phyloP scores from a whole-genome alignment of 2,113 vertebrate species.

The Columba janthina region DNA sequence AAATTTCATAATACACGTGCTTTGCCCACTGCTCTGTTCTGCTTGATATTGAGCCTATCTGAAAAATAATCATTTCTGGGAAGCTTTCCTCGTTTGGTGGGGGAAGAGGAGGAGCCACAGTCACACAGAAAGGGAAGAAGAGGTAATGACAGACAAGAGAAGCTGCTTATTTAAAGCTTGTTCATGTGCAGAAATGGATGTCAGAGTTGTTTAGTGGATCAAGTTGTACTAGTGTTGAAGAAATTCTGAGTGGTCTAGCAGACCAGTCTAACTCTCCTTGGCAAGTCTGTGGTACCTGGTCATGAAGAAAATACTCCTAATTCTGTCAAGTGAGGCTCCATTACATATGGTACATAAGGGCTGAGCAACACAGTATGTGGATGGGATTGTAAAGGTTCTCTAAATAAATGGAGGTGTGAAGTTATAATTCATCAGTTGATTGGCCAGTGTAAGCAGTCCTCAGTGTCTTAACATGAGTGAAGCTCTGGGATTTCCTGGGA shows the following conservation, averaged over 20 bases:
- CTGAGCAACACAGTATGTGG: neutral
- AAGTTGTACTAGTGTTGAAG: neutral
- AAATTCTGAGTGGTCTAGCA: neutral
- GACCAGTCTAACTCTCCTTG: neutral
- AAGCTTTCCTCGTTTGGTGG: neutral
- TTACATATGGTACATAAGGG: neutral
- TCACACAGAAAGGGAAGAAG: neutral
- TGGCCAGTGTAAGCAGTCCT: neutral
- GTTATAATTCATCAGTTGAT: neutral
- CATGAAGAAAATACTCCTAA: neutral
- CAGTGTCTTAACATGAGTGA: rapidly evolving
- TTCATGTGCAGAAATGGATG: neutral
- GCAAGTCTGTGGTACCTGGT: neutral
- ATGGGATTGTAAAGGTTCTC: neutral
- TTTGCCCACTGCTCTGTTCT: neutral
- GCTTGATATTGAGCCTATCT: neutral
- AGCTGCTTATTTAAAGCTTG: neutral
- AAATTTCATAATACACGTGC: neutral
- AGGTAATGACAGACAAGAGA: neutral
- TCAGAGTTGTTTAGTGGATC: neutral
- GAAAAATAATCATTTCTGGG: neutral
- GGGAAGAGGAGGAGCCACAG: neutral
- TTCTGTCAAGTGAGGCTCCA: neutral
- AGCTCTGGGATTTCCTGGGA: neutral
- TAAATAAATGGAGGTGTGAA: neutral